phyloP scores from a whole-genome alignment of 2,888 invertebrate genomes.

The Eubasilissa splendida region DNA sequence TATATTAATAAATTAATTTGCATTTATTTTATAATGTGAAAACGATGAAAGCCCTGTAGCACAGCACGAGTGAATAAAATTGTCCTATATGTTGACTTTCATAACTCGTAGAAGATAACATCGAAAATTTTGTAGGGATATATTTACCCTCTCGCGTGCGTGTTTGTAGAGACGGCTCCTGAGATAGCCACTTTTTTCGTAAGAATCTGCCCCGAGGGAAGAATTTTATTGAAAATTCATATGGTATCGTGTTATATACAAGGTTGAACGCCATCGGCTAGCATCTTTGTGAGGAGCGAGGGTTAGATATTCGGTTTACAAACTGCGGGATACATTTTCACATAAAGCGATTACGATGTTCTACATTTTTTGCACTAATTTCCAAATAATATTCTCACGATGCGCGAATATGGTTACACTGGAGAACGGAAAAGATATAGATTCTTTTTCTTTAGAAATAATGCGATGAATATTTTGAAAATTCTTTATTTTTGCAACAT shows the following conservation, averaged over 20 bases:
- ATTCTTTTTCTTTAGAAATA: too few species aligned
- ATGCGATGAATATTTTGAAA: too few species aligned
- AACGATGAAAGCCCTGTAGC: background rate
- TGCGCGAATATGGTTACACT: too few species aligned
- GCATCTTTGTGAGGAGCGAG: background rate
- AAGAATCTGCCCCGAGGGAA: slow-evolving; percentile 32
- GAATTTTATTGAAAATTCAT: slow-evolving; percentile 49
- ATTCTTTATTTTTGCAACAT: too few species aligned
- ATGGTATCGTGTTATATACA: slow-evolving; percentile 24
- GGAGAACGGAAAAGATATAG: too few species aligned
- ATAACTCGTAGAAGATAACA: slow-evolving; percentile 45
- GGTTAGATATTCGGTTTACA: background rate
- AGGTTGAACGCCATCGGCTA: slow-evolving; percentile 8
- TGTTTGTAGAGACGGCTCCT: slow-evolving; percentile 48
- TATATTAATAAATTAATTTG: too few species aligned
- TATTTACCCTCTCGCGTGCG: slow-evolving; percentile 44
- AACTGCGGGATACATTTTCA: background rate
- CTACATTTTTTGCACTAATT: too few species aligned
- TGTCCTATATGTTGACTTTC: slow-evolving; percentile 43
- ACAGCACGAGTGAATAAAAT: background rate
- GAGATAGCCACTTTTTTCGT: slow-evolving; percentile 52
- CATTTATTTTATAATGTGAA: background rate
- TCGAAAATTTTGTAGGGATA: slow-evolving; percentile 47
- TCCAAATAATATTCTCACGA: too few species aligned
- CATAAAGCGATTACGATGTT: background rate